Evolutionary conservation across 2,797 vertebrate species (phyloP).

Genomic region (Rhodeus uyekii): DNA sequence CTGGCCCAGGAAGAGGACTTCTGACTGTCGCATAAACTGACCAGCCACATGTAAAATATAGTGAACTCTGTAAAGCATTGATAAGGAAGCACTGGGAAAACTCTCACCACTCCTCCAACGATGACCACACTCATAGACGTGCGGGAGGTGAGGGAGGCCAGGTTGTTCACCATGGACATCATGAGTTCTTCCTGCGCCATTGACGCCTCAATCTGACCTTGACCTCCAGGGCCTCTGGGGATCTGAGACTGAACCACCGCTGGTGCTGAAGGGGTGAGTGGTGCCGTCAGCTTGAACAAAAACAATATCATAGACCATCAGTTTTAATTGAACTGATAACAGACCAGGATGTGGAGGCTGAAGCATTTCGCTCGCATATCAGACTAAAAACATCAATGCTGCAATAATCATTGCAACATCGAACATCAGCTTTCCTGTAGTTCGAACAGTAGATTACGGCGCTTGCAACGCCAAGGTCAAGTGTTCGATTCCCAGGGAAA

Average conservation of each 20-base stretch:
- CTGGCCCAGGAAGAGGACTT: background rate
- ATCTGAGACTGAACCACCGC: slow-evolving; percentile 70
- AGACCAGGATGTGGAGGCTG: background rate
- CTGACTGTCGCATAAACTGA: background rate
- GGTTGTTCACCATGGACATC: slow-evolving; percentile 82
- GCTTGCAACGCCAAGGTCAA: too few relatives aligned
- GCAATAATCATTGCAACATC: too few relatives aligned
- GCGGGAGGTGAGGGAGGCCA: slow-evolving; percentile 91
- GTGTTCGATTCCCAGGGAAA: too few relatives aligned
- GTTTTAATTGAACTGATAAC: background rate
- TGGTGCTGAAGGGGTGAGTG: slow-evolving; percentile 77
- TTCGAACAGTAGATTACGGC: too few relatives aligned
- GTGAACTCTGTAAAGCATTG: background rate
- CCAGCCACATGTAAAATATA: background rate
- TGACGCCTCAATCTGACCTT: slow-evolving; percentile 67
- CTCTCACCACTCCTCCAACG: slow-evolving; percentile 88
- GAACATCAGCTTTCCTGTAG: too few relatives aligned
- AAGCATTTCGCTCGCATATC: background rate
- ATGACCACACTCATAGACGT: slow-evolving; percentile 89
- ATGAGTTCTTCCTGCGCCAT: slow-evolving; percentile 87
- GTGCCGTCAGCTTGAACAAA: slow-evolving; percentile 74
- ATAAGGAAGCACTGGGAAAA: background rate
- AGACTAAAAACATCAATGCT: background rate
- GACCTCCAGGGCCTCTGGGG: slow-evolving; percentile 51
- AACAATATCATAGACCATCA: background rate